Evolutionary conservation across 2,797 vertebrate species (phyloP).

Genomic region (Hoplostethus atlanticus): DNA sequence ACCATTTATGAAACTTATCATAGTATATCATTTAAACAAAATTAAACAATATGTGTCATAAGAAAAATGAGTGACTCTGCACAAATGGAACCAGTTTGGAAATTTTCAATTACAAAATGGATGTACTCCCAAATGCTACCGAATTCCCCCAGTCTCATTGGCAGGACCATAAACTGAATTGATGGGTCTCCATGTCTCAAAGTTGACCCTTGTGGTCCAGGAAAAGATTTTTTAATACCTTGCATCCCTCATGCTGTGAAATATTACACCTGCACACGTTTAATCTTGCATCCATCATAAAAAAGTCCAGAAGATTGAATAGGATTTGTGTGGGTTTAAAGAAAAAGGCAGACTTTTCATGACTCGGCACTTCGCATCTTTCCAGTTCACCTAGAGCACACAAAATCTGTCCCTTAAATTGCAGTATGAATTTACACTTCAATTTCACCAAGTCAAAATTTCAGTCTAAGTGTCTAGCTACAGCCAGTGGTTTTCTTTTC

Average conservation of each 20-base stretch:
- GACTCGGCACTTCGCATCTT: too few relatives aligned
- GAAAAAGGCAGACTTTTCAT: not conserved
- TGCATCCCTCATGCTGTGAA: slow-evolving; percentile 57
- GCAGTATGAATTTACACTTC: not conserved
- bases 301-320: slow-evolving; percentile 28
- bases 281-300: slow-evolving; percentile 48
- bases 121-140: slow-evolving; percentile 52
- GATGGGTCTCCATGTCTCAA: slow-evolving; percentile 50
- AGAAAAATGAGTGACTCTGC: slow-evolving; percentile 30
- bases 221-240: slow-evolving; percentile 63
- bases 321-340: slow-evolving; percentile 34
- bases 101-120: slow-evolving; percentile 50
- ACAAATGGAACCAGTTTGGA: slow-evolving; percentile 45
- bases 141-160: slow-evolving; percentile 41
- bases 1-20: not conserved
- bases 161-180: slow-evolving; percentile 69
- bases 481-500: not conserved
- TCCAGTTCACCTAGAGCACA: too few relatives aligned
- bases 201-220: slow-evolving; percentile 56
- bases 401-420: not conserved
- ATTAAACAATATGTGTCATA: slow-evolving; percentile 18
- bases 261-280: slow-evolving; percentile 65
- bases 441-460: not conserved
- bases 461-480: not conserved
- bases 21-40: not conserved